A percentile compares a stretch with the other conserved stretches of the same genome.
phyloP scores from a whole-genome alignment of 2,888 invertebrate genomes.

The Sericinus montela region DNA sequence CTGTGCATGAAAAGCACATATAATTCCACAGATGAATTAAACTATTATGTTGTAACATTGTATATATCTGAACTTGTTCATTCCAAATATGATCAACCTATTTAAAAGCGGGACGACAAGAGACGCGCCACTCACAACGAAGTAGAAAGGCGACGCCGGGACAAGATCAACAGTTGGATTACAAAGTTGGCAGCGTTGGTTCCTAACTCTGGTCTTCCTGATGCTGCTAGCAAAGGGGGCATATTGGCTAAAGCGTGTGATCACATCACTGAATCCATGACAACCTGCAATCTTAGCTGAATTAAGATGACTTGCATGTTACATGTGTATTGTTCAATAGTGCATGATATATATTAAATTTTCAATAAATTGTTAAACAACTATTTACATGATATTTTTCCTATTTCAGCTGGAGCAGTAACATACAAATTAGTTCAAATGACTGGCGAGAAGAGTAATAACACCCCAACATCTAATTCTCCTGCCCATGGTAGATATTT shows the following conservation, averaged over 20 bases:
- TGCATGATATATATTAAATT: no score
- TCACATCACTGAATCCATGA: slow-evolving; percentile 93
- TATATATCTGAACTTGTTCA: not conserved
- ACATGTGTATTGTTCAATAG: no score
- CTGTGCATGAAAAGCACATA: no score
- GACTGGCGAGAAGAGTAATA: slow-evolving; percentile 54
- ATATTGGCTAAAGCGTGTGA: slow-evolving; percentile 97
- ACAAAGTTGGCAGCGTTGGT: slow-evolving; percentile 93
- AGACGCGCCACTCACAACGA: slow-evolving; percentile 96
- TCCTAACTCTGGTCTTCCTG: slow-evolving; percentile 84
- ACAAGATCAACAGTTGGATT: slow-evolving; percentile 99
- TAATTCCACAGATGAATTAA: no score
- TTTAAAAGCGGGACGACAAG: slow-evolving; percentile 88
- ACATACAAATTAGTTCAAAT: slow-evolving; percentile 90
- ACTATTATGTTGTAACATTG: not conserved
- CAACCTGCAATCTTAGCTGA: no score
- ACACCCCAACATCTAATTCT: slow-evolving; percentile 47
- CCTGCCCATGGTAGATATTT: slow-evolving; percentile 66
- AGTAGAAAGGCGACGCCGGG: slow-evolving; percentile 94
- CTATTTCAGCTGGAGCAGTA: slow-evolving; percentile 73
- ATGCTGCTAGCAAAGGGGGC: slow-evolving; percentile 92
- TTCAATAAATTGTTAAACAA: not conserved
- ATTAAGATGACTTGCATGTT: no score
- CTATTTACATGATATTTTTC: not conserved
- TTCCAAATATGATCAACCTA: slow-evolving; percentile 2